Conservation (phyloP, 1,140 invertebrate genomes). For the Mamestra configurata region DNA sequence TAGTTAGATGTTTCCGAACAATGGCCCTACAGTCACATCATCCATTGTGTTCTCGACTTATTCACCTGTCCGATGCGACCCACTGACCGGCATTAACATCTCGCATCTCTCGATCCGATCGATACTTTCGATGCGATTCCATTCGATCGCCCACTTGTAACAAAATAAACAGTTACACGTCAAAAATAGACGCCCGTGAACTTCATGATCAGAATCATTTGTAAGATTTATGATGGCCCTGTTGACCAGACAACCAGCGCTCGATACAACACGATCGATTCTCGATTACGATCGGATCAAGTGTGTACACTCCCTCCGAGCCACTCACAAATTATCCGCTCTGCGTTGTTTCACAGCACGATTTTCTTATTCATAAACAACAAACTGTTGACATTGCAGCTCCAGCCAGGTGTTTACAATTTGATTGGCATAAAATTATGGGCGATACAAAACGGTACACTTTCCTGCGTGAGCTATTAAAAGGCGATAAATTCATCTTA, state of each 20-base stretch:
- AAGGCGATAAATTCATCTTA: slow-evolving; percentile 67
- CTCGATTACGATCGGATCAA: slow-evolving; percentile 37
- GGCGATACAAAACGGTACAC: slow-evolving; percentile 65
- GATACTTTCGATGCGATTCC: slow-evolving; percentile 60
- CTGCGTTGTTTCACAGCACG: slow-evolving; percentile 16
- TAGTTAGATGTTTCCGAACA: slow-evolving; percentile 42
- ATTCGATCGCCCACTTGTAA: slow-evolving; percentile 59
- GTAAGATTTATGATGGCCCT: slow-evolving; percentile 42
- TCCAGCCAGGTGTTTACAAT: slow-evolving; percentile 55
- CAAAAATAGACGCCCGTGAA: slow-evolving; percentile 56
- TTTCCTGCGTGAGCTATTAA: slow-evolving; percentile 72
- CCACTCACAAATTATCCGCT: slow-evolving; percentile 16
- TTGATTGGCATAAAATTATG: slow-evolving; percentile 65
- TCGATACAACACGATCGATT: slow-evolving; percentile 38
- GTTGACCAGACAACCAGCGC: slow-evolving; percentile 8
- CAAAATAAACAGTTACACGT: slow-evolving; percentile 58
- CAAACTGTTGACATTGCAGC: slow-evolving; percentile 44
- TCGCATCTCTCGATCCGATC: slow-evolving; percentile 55
- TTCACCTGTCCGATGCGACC: slow-evolving; percentile 69
- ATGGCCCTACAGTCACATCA: slow-evolving; percentile 53
- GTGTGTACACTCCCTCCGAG: slow-evolving; percentile 27
- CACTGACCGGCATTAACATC: slow-evolving; percentile 70
- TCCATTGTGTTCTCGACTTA: slow-evolving; percentile 54
- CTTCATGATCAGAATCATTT: slow-evolving; percentile 54
- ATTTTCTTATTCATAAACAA: slow-evolving; percentile 46